A percentile compares a stretch with the other conserved stretches of the same genome.
phyloP scores from a whole-genome alignment of 2,888 invertebrate species.

The Microctonus brassicae region DNA sequence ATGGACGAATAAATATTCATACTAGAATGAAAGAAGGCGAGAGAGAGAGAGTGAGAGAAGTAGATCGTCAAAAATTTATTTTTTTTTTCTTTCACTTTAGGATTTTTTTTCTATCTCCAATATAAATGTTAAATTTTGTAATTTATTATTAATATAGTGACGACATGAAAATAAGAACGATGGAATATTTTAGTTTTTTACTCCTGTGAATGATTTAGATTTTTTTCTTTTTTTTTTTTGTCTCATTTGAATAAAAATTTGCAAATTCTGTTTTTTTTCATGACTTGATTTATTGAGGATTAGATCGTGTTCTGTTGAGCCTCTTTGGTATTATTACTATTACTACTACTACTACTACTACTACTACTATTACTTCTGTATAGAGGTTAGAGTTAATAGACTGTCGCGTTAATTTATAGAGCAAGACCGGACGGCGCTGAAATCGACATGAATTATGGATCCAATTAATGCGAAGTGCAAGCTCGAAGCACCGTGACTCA shows the following conservation, averaged over 20 bases:
- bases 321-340: neutral
- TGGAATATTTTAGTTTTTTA: too few relatives aligned
- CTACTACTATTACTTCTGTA: too few relatives aligned
- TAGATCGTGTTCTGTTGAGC: neutral
- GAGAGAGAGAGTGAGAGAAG: too few relatives aligned
- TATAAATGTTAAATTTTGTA: too few relatives aligned
- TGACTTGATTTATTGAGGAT: neutral
- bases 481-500: slow-evolving; percentile 21
- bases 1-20: too few relatives aligned
- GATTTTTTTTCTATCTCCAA: too few relatives aligned
- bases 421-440: slow-evolving; percentile 42
- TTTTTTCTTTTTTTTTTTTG: neutral
- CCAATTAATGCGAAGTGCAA: slow-evolving; percentile 50
- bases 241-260: neutral
- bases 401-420: slow-evolving; percentile 53
- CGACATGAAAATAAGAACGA: too few relatives aligned
- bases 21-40: too few relatives aligned
- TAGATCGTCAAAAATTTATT: neutral
- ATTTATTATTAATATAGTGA: too few relatives aligned
- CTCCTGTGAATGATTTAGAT: neutral
- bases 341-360: too few relatives aligned
- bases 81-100: neutral
- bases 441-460: slow-evolving; percentile 59
- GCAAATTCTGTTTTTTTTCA: too few relatives aligned
- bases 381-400: slow-evolving; percentile 48